Evolutionary conservation across 2,888 invertebrate species (phyloP), one percentile per base, ranked within the genome.

Genomic region (Patella depressa): DNA sequence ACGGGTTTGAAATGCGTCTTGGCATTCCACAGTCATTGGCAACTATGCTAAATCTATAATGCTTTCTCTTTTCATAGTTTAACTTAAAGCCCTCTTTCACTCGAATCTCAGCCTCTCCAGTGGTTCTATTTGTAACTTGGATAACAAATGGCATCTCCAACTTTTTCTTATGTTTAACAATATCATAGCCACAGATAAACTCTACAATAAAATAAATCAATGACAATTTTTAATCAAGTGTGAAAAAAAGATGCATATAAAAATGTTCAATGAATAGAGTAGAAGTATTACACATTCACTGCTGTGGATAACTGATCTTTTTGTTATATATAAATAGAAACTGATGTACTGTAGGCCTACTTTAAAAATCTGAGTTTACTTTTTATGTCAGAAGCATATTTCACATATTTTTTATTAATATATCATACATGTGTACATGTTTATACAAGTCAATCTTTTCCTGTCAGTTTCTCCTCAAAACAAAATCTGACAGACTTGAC

Each of bases 11-110:
- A 72, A 83, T 80, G 69, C 79, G 83, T 17, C 84, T 82, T 53
- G 83, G 82, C 65, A 82, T 80, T 65, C 85, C 95, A 92, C 98
- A 98, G 84, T 97, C 96, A 81, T 97, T 95, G 65, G 98, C 98
- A 77, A 97, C 96, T 91, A 98, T 97, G 92, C 97, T 96, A 92
- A 98, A 98, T 93, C 96, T 97, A 94, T 98, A 98, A 92, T 96
- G 96, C 89, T 96, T 95, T 76, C 97, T 93, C 91, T 97, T 97
- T 92, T 98, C 97, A 93, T 97, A 98, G 93, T 98, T 97, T 85
- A 98, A 94, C 77, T 95, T 84, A 34, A 82, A 82, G 2, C 88
- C 89, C 34, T 87, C 84, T 29, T 85, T 85, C 15, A 90, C 82
- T 69, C 85, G 84, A n/a, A 91, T 82, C 54, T 84, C 85, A 5